phyloP scores from a whole-genome alignment of 2,113 vertebrate genomes.

The Rhegmatorhina hoffmannsi region DNA sequence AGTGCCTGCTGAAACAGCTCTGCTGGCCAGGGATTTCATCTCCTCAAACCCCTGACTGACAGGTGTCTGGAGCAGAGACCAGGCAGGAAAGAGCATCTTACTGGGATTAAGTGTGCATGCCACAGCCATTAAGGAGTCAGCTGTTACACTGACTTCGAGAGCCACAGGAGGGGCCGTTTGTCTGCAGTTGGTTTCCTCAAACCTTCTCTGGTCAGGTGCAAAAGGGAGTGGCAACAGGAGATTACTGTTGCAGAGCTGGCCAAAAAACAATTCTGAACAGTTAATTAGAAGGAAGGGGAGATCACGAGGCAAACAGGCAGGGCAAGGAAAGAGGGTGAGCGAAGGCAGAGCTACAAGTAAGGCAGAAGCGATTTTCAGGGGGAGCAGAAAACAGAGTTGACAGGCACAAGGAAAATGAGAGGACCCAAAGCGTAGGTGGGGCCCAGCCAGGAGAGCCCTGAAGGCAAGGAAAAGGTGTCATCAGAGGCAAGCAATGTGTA shows the following conservation, averaged over 20 bases:
- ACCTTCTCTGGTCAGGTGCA: constrained; percentile 54
- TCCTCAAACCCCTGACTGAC: constrained; percentile 44
- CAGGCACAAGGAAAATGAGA: not conserved
- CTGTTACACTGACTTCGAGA: constrained; percentile 17
- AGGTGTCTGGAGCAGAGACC: constrained; percentile 39
- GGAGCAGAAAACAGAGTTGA: not conserved
- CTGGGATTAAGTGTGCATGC: constrained; percentile 57
- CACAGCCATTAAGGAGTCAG: constrained; percentile 52
- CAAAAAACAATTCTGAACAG: constrained; percentile 42
- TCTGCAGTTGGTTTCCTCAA: constrained; percentile 44
- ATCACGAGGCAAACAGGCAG: constrained; percentile 51
- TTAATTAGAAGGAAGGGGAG: constrained; percentile 41
- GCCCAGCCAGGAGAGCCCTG: not conserved
- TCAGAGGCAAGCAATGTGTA: not conserved
- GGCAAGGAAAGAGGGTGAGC: constrained; percentile 1
- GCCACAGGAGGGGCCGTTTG: not conserved
- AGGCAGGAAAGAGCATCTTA: constrained; percentile 54
- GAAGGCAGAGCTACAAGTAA: constrained; percentile 10
- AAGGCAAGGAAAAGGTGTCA: constrained; percentile 32
- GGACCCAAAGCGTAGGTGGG: not conserved
- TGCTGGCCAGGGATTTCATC: not conserved
- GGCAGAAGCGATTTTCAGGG: not conserved
- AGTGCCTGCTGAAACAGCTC: not conserved
- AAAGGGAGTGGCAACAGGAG: constrained; percentile 50
- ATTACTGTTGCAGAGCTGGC: constrained; percentile 47